phyloP scores from a whole-genome alignment of 1,140 invertebrate genomes.

The Cataglyphis hispanica region DNA sequence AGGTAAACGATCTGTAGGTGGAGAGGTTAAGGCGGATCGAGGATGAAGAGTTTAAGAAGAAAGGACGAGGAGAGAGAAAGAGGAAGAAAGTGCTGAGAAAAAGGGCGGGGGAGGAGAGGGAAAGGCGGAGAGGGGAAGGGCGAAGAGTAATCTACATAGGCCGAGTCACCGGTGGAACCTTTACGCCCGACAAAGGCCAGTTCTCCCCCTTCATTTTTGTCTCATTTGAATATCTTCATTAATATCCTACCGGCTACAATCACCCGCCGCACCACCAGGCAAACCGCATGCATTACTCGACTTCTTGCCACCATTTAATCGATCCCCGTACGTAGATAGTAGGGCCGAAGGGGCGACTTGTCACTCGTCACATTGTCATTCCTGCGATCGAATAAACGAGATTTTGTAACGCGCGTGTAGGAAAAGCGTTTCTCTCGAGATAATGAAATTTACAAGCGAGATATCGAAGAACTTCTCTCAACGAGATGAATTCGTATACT shows the following conservation, averaged over 20 bases:
- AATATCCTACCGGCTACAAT: constrained; percentile 78
- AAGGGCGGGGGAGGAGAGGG: background rate
- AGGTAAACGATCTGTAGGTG: constrained; percentile 61
- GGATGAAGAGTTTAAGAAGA: constrained; percentile 67
- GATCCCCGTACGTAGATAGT: constrained; percentile 78
- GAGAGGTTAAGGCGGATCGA: constrained; percentile 63
- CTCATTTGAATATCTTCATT: constrained; percentile 85
- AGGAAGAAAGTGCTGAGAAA: constrained; percentile 19
- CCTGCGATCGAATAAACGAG: constrained; percentile 34
- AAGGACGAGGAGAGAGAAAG: constrained; percentile 26
- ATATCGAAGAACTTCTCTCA: background rate
- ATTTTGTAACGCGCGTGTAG: background rate
- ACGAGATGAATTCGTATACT: constrained; percentile 17
- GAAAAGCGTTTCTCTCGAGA: constrained; percentile 4
- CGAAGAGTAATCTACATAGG: constrained; percentile 80
- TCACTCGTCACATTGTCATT: constrained; percentile 65
- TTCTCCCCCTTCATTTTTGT: constrained; percentile 77
- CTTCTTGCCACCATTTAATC: constrained; percentile 81
- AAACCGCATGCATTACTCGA: constrained; percentile 77
- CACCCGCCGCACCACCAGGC: constrained; percentile 51
- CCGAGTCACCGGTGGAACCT: constrained; percentile 77
- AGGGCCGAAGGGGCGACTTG: constrained; percentile 54
- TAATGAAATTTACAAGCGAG: background rate
- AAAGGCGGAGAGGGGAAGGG: constrained; percentile 18
- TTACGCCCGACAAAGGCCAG: constrained; percentile 77